Evolutionary conservation across 2,797 vertebrate genomes (phyloP).

Genomic region (Melanotaenia nigrans): DNA sequence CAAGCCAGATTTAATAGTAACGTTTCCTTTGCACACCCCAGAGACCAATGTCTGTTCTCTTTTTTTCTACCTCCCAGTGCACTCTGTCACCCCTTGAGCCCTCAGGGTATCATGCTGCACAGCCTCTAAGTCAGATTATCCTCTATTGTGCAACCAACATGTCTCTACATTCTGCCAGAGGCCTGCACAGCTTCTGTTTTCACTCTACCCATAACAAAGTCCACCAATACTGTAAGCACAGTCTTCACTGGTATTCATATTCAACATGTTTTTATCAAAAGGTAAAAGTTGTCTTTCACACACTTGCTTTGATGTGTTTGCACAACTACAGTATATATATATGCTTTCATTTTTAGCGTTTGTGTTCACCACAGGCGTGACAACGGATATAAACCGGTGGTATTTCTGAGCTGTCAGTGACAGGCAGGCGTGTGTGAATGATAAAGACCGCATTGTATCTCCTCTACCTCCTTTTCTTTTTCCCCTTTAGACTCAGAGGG

Average conservation of each 20-base stretch:
- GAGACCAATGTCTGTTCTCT: conserved; percentile 50
- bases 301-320: conserved; percentile 36
- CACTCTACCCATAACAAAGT: conserved; percentile 29
- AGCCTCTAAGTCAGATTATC: conserved; percentile 69
- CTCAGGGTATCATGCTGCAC: conserved; percentile 68
- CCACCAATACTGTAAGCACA: conserved; percentile 25
- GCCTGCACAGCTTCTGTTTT: conserved; percentile 50
- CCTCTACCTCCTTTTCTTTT: conserved; percentile 68
- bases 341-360: conserved; percentile 53
- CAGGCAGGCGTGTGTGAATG: conserved; percentile 74
- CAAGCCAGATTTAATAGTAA: conserved; percentile 39
- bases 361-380: conserved; percentile 43
- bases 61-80: conserved; percentile 47
- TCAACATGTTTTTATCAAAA: conserved; percentile 5
- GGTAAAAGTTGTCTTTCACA: conserved; percentile 13
- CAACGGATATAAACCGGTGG: conserved; percentile 58
- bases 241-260: conserved; percentile 20
- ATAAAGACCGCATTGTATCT: conserved; percentile 84
- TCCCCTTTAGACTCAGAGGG: conserved; percentile 71
- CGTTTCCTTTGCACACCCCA: conserved; percentile 48
- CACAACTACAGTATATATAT: conserved; percentile 11
- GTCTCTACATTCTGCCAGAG: conserved; percentile 55
- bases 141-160: conserved; percentile 64
- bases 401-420: conserved; percentile 71
- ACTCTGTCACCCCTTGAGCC: conserved; percentile 71